phyloP scores from a whole-genome alignment of 2,888 invertebrate genomes.

The Branchipolynoe longqiensis region DNA sequence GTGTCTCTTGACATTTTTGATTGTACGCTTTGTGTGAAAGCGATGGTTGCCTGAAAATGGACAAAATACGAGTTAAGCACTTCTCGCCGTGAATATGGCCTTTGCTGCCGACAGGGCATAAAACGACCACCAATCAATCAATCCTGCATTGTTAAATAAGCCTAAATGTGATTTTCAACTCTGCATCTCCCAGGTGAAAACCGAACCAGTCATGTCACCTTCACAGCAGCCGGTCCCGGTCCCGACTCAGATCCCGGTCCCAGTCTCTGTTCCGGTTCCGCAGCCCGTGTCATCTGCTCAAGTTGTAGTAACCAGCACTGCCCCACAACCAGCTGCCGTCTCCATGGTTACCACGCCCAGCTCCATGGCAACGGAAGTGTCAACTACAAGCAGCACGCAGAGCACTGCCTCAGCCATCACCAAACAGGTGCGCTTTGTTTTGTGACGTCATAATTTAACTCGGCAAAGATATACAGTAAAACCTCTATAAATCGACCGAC shows the following conservation, averaged over 20 bases:
- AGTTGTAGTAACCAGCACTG: not conserved
- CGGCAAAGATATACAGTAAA: no score
- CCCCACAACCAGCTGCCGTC: not conserved
- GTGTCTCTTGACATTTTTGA: no score
- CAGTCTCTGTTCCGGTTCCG: not conserved
- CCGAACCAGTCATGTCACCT: not conserved
- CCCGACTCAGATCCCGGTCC: not conserved
- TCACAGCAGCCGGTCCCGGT: not conserved
- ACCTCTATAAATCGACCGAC: no score
- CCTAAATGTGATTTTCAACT: no score
- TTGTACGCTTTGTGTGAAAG: no score
- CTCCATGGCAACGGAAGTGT: not conserved
- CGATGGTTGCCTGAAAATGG: no score
- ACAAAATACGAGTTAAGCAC: no score
- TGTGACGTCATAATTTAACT: no score
- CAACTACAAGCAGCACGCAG: constrained; percentile 22
- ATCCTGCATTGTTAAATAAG: no score
- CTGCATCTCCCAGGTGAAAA: constrained; percentile 17
- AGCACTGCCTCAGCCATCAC: constrained; percentile 54
- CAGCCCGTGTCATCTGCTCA: not conserved
- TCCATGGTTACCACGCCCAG: not conserved
- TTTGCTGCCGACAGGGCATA: no score
- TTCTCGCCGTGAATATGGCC: no score
- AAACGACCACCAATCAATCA: no score
- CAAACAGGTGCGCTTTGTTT: constrained; percentile 58